A percentile compares a stretch with the other conserved stretches of the same genome.
phyloP scores from a whole-genome alignment of 2,797 vertebrate species.

The Bufotes viridis region DNA sequence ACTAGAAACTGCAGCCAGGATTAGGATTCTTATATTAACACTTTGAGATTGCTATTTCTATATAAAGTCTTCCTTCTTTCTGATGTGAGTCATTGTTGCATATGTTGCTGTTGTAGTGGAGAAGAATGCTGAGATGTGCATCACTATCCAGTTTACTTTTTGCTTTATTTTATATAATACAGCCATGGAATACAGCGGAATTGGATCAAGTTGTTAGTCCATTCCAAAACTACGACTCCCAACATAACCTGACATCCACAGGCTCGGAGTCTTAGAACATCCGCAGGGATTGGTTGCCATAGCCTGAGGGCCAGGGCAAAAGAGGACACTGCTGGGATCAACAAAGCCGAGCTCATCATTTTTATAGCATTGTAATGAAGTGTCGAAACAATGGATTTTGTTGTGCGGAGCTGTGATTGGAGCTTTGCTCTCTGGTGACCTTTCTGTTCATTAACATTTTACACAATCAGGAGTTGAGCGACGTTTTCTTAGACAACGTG shows the following conservation, averaged over 20 bases:
- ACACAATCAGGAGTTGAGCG: constrained; percentile 14
- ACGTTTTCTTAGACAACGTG: background rate
- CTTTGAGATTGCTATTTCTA: too few relatives aligned
- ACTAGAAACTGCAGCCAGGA: too few relatives aligned
- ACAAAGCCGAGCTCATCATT: background rate
- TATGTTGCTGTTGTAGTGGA: too few relatives aligned
- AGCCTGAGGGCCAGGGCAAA: background rate
- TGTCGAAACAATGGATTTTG: constrained; percentile 19
- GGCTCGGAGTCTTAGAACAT: too few relatives aligned
- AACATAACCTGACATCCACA: background rate
- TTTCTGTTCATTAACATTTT: constrained; percentile 18
- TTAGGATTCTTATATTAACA: too few relatives aligned
- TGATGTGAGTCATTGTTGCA: too few relatives aligned
- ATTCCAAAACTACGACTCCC: background rate
- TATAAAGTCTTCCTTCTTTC: too few relatives aligned
- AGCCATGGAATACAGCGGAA: background rate
- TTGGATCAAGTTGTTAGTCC: background rate
- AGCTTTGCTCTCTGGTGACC: constrained; percentile 8
- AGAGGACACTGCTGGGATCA: constrained; percentile 30
- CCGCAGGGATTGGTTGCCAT: background rate
- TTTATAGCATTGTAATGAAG: constrained; percentile 39
- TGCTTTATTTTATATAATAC: too few relatives aligned
- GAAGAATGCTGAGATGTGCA: too few relatives aligned
- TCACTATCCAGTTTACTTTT: too few relatives aligned
- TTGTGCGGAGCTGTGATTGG: background rate